These are phyloP conservation scores for Hippocampus kuda DNA, from an alignment of 2,797 vertebrate genomes.

Conservation along the genomic window DNA sequence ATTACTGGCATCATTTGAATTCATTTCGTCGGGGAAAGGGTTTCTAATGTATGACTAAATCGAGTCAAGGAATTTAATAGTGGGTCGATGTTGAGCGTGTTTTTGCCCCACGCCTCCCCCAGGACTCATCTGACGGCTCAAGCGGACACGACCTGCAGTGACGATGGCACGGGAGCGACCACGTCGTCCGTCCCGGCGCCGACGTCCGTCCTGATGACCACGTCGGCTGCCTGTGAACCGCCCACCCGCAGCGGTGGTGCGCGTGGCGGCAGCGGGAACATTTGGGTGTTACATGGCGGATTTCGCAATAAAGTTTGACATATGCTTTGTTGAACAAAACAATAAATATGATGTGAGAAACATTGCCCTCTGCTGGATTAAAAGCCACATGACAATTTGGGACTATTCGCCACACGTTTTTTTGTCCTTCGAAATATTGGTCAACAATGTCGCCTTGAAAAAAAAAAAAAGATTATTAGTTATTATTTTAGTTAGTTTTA, in stretches of 20 bases:
- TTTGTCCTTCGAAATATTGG: no score
- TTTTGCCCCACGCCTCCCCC: neutral
- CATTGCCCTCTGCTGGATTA: neutral
- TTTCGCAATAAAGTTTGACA: neutral
- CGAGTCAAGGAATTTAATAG: neutral
- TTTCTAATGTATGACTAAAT: no score
- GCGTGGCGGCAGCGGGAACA: no score
- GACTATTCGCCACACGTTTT: no score
- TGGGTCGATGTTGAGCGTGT: neutral
- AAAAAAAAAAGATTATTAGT: no score
- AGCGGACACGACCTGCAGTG: constrained; percentile 57
- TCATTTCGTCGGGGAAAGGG: no score
- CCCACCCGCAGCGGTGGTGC: no score
- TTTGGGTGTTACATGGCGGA: neutral
- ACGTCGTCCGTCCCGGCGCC: neutral
- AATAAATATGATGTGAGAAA: neutral
- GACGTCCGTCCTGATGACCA: neutral
- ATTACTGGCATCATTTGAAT: no score
- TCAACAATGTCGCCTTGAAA: no score
- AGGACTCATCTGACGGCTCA: constrained; percentile 61
- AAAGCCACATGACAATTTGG: neutral
- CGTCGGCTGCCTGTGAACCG: neutral
- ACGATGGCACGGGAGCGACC: constrained; percentile 25
- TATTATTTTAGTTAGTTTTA: no score
- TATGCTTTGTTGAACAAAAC: neutral